Evolutionary conservation across 2,113 vertebrate species (phyloP), one percentile per base, ranked within the genome.

Genomic region (Myotis lucifugus): DNA sequence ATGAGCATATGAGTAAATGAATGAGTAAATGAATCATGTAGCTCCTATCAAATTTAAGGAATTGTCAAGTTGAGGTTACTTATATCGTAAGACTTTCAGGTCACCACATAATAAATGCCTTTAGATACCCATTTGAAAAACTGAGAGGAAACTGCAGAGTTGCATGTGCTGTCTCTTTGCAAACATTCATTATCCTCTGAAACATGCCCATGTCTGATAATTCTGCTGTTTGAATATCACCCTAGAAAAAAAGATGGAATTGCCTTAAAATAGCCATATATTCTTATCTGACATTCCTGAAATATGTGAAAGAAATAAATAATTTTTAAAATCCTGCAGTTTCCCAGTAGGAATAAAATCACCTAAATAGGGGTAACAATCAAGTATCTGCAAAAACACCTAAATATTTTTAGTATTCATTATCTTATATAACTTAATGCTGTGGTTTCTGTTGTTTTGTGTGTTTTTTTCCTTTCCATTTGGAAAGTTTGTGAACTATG

Each of bases 181-280:
- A 81, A 95, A 95, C 96, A 96, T 91, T 48, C 87, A 59, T 87
- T 96, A 14, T 69, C 92, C 97, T 94, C 91, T 93, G 73, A 70
- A 95, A 74, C 88, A 85, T 84, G 46, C 29, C 70, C 12, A 86
- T 95, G 97, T 97, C 97, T 96, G 97, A 97, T 97, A 98, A 77
- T 87, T 96, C 29, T 92, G 72, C 89, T 97, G 69, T 97, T 97
- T 98, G 67, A 90, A 78, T 34, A 96, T 86, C 69, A 96, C 84
- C 81, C 87, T n/a, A 93, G 77, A 32, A 96, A 97, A 37, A 96
- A 52, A 85, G 90, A 67, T 67, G 59, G 85, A 81, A 85, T 82
- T 97, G 19, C 23, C 76, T 97, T 97, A 91, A 93, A 96, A 74
- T 94, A 96, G 50, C 48, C 88, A 89, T 93, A 90, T 84, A 81